phyloP scores from a whole-genome alignment of 1,140 invertebrate genomes.

The Drosophila kikkawai region DNA sequence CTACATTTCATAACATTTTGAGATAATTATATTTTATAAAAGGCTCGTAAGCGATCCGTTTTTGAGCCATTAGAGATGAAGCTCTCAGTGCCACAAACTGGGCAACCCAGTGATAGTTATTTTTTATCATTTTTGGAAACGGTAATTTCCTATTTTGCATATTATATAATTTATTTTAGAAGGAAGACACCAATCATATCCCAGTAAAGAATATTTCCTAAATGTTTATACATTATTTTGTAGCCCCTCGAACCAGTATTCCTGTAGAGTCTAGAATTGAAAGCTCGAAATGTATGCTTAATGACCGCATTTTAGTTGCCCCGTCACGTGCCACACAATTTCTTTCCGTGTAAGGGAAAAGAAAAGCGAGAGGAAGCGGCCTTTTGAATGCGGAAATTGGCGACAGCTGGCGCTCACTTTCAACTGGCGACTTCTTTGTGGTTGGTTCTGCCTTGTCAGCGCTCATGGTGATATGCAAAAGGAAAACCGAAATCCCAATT shows the following conservation, averaged over 20 bases:
- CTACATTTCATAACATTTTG: not conserved
- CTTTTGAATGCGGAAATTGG: slow-evolving; percentile 70
- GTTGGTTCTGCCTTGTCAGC: slow-evolving; percentile 74
- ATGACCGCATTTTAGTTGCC: not conserved
- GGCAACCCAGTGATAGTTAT: too few relatives aligned
- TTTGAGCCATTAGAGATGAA: too few relatives aligned
- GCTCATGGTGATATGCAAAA: slow-evolving; percentile 81
- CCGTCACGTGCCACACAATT: not conserved
- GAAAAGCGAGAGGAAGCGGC: slow-evolving; percentile 24
- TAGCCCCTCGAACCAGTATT: too few relatives aligned
- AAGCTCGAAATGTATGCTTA: not conserved
- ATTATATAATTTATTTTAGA: not conserved
- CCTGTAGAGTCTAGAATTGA: not conserved
- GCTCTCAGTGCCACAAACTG: too few relatives aligned
- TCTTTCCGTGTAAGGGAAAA: slow-evolving; percentile 23
- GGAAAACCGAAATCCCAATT: slow-evolving; percentile 29
- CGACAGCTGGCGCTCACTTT: slow-evolving; percentile 76
- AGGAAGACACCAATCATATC: not conserved
- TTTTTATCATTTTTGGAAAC: too few relatives aligned
- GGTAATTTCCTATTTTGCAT: too few relatives aligned
- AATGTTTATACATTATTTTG: not conserved
- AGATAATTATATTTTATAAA: not conserved
- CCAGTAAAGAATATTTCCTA: not conserved
- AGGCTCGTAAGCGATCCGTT: too few relatives aligned
- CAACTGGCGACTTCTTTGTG: slow-evolving; percentile 74